Percentiles rank a stretch among this genome's conserved stretches.
phyloP scores from a whole-genome alignment of 2,888 invertebrate species.

The Mongoloraphidia duomilia region DNA sequence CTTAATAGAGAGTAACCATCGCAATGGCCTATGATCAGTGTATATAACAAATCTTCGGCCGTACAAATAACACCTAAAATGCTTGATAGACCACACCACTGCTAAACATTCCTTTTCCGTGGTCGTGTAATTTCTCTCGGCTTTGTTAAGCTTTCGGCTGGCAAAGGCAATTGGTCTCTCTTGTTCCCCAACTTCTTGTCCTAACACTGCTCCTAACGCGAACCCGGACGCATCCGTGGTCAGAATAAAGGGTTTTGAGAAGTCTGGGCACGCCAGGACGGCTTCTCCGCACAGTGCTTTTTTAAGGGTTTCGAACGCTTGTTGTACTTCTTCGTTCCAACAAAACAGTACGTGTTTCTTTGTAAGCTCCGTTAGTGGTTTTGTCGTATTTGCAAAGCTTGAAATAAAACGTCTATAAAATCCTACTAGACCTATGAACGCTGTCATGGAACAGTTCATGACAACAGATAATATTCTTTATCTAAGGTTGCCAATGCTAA shows the following conservation, averaged over 20 bases:
- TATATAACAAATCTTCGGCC: constrained; percentile 16
- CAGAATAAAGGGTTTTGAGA: constrained; percentile 13
- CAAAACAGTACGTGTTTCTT: constrained; percentile 8
- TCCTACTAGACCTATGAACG: constrained; percentile 12
- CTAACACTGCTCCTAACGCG: no score
- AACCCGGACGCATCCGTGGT: constrained; percentile 14
- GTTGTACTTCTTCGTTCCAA: constrained; percentile 9
- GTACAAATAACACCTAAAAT: constrained; percentile 16
- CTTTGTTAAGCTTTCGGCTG: constrained; percentile 13
- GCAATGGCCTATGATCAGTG: constrained; percentile 17
- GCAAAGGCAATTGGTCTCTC: constrained; percentile 16
- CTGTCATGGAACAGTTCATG: no score
- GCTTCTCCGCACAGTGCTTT: no score
- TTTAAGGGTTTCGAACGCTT: constrained; percentile 12
- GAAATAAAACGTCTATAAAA: constrained; percentile 15
- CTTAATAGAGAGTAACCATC: constrained; percentile 12
- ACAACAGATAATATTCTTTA: no score
- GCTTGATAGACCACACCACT: constrained; percentile 14
- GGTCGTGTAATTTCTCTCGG: constrained; percentile 14
- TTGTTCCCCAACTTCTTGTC: constrained; percentile 9
- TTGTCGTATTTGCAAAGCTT: constrained; percentile 9
- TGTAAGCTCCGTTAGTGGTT: constrained; percentile 9
- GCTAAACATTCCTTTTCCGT: constrained; percentile 18
- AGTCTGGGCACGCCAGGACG: constrained; percentile 12
- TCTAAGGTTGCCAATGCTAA: no score